phyloP scores from a whole-genome alignment of 1,140 invertebrate genomes.

The Drosophila elegans region DNA sequence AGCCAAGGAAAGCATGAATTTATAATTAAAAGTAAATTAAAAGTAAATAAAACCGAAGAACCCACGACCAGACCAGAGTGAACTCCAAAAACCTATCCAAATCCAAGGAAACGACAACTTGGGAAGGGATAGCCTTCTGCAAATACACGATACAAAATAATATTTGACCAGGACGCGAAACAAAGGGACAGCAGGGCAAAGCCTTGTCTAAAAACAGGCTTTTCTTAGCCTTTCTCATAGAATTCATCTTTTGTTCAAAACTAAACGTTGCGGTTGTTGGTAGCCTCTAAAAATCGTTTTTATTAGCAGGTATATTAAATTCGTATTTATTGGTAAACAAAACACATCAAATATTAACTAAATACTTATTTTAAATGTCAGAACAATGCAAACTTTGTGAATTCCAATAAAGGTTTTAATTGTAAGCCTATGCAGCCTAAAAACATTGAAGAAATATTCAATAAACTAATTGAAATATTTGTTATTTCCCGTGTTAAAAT shows the following conservation, averaged over 20 bases:
- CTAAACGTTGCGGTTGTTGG: not conserved
- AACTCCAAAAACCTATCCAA: conserved; percentile 26
- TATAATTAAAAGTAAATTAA: conserved; percentile 83
- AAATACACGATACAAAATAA: conserved; percentile 16
- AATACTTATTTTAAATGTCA: too few species aligned
- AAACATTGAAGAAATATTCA: too few species aligned
- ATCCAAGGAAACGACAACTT: conserved; percentile 20
- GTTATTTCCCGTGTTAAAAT: too few species aligned
- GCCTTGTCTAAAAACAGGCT: not conserved
- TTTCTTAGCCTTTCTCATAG: not conserved
- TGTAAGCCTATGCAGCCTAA: too few species aligned
- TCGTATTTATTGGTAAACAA: not conserved
- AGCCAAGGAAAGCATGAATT: conserved; percentile 77
- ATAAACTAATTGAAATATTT: too few species aligned
- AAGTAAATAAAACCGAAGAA: conserved; percentile 75
- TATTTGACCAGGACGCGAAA: conserved; percentile 26
- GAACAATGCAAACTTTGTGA: too few species aligned
- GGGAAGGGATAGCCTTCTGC: not conserved
- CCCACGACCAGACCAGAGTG: conserved; percentile 3
- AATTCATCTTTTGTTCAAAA: not conserved
- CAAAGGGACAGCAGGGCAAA: not conserved
- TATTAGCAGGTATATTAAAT: not conserved
- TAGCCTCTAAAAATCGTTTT: not conserved
- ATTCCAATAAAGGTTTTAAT: too few species aligned
- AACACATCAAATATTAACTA: not conserved